Percentiles rank a stretch among this genome's conserved stretches.
These are phyloP conservation scores for Borostomias antarcticus DNA, from an alignment of 2,797 vertebrate genomes.

Conservation along the genomic window DNA sequence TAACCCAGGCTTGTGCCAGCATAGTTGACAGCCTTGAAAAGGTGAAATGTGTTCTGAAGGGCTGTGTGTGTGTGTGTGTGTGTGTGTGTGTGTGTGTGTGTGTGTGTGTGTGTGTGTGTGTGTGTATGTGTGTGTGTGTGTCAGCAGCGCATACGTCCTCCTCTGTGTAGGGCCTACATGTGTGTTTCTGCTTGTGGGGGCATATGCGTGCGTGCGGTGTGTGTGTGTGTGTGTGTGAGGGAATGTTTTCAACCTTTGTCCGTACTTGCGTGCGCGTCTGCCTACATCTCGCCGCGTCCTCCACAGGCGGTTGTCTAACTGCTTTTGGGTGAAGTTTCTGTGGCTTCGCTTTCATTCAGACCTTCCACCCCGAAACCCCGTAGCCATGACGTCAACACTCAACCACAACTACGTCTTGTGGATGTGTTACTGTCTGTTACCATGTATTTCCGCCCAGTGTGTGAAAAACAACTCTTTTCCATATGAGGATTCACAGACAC, in stretches of 20 bases:
- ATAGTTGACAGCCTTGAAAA: slow-evolving; percentile 45
- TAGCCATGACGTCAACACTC: slow-evolving; percentile 70
- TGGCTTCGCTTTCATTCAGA: slow-evolving; percentile 41
- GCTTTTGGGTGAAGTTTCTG: slow-evolving; percentile 11
- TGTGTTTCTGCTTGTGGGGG: slow-evolving; percentile 17
- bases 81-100: slow-evolving; percentile 11
- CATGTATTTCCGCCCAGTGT: slow-evolving; percentile 62
- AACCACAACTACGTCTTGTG: slow-evolving; percentile 65
- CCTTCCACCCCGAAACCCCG: slow-evolving; percentile 53
- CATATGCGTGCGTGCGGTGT: slow-evolving; percentile 34
- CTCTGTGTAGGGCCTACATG: slow-evolving; percentile 10
- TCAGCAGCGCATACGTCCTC: background rate
- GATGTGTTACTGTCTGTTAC: slow-evolving; percentile 72
- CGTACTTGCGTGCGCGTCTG: background rate
- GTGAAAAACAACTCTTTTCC: slow-evolving; percentile 69
- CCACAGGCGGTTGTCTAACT: background rate
- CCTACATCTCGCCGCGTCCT: background rate
- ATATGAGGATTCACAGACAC: slow-evolving; percentile 40
- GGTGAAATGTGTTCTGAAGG: slow-evolving; percentile 28
- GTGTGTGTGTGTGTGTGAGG: background rate
- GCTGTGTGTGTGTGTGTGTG: slow-evolving; percentile 11
- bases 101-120: slow-evolving; percentile 37
- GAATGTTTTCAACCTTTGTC: background rate
- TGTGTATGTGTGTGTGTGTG: background rate
- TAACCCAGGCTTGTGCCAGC: slow-evolving; percentile 54